phyloP scores from a whole-genome alignment of 2,797 vertebrate genomes.

The Crenichthys baileyi region DNA sequence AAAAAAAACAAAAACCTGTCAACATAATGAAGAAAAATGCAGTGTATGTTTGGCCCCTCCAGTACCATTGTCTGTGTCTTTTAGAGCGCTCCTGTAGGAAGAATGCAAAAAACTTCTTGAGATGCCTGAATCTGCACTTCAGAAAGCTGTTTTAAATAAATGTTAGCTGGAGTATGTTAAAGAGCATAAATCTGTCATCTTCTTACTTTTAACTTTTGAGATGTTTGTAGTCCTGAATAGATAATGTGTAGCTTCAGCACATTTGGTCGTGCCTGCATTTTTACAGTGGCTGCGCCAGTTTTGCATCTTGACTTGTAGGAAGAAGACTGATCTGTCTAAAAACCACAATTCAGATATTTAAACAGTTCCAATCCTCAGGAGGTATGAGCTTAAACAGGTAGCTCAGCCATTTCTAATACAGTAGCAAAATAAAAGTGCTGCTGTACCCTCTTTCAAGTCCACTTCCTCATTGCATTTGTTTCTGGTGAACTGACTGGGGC shows the following conservation, averaged over 20 bases:
- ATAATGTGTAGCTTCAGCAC: not conserved
- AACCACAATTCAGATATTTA: conserved; percentile 59
- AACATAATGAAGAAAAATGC: not conserved
- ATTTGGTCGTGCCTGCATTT: conserved; percentile 5
- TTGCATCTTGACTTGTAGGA: conserved; percentile 22
- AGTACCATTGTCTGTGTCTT: not conserved
- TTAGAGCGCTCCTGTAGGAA: conserved; percentile 1
- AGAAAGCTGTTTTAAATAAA: conserved; percentile 1
- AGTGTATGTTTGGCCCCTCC: not conserved
- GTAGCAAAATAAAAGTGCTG: conserved; percentile 47
- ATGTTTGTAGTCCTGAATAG: conserved; percentile 10
- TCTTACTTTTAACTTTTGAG: conserved; percentile 1
- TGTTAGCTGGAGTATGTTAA: not conserved
- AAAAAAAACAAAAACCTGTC: not conserved
- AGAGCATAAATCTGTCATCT: not conserved
- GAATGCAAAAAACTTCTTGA: not conserved
- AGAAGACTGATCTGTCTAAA: conserved; percentile 20
- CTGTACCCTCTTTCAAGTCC: conserved; percentile 57
- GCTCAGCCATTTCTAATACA: conserved; percentile 49
- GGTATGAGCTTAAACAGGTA: conserved; percentile 58
- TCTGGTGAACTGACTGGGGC: conserved; percentile 53
- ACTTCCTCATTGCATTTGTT: conserved; percentile 58
- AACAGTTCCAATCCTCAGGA: conserved; percentile 51
- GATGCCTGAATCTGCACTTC: not conserved
- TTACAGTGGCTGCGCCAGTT: conserved; percentile 15